Conservation (phyloP, 30 jellyfish, hydroid and myxozoan genomes). For the Morbakka virulenta region DNA sequence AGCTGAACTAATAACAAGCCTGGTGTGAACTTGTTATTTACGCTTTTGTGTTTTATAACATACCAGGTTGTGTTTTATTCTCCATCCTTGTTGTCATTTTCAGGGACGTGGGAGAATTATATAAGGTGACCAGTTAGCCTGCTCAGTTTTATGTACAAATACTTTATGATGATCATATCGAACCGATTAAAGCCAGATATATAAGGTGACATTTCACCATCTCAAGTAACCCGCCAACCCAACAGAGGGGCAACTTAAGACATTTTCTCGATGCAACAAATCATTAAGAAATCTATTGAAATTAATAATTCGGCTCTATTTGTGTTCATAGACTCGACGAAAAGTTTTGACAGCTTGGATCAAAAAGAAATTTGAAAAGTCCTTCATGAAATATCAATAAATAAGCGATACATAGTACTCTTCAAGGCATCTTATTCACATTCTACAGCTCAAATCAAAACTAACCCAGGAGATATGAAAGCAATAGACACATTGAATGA, state of each 20-base stretch:
- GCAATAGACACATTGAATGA: too few species aligned
- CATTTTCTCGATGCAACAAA: neutral
- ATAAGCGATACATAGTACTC: constrained; percentile 1
- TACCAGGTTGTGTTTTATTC: neutral
- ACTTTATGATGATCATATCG: neutral
- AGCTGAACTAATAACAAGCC: constrained; percentile 4
- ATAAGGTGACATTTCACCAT: too few species aligned
- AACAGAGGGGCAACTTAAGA: neutral
- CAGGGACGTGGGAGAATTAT: neutral
- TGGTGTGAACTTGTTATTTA: constrained; percentile 2
- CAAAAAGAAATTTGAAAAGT: neutral
- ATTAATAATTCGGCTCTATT: neutral
- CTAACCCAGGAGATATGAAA: too few species aligned
- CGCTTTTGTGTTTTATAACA: neutral
- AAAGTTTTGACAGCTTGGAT: neutral
- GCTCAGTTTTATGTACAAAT: neutral
- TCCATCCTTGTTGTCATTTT: constrained; percentile 1
- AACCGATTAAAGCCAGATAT: constrained; percentile 8
- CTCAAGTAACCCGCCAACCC: neutral
- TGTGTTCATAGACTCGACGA: constrained; percentile 8
- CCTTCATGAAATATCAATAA: neutral
- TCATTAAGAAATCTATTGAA: neutral
- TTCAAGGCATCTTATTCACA: neutral
- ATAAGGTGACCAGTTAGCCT: constrained; percentile 17
- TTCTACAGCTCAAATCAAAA: constrained; percentile 6